These are phyloP conservation scores for Sympetrum striolatum DNA, from an alignment of 2,888 invertebrate genomes.

Conservation along the genomic window DNA sequence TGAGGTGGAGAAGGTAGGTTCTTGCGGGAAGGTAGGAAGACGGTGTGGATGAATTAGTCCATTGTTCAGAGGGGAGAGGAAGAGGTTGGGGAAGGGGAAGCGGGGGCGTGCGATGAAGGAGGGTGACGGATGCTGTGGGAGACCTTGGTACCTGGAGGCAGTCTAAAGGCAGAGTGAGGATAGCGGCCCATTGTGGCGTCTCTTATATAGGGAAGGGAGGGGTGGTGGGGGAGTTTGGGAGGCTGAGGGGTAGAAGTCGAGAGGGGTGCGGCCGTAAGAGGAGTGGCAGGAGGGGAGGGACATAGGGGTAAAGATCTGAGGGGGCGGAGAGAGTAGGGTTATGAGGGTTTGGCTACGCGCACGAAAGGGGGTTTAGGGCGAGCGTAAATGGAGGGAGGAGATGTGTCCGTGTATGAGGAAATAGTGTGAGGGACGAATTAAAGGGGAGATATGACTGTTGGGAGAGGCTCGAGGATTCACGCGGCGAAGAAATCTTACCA, in stretches of 20 bases:
- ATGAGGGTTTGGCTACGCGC: conserved; percentile 12
- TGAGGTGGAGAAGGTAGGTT: neutral
- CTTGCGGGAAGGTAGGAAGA: neutral
- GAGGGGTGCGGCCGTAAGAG: neutral
- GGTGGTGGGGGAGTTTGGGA: neutral
- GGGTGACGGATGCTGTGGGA: conserved; percentile 2
- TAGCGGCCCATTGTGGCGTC: conserved; percentile 28
- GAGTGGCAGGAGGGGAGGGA: neutral
- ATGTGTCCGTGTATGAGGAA: neutral
- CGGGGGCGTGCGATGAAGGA: neutral
- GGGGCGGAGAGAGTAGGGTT: neutral
- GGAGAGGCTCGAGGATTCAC: neutral
- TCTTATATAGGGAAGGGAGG: conserved; percentile 35
- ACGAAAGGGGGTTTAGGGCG: neutral
- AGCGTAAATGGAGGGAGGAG: neutral
- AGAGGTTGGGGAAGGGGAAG: neutral
- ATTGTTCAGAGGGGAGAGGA: neutral
- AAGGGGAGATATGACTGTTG: neutral
- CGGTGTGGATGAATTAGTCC: neutral
- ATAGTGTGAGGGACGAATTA: neutral
- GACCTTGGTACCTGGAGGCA: conserved; percentile 18
- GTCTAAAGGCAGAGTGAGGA: conserved; percentile 34
- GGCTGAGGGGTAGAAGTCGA: neutral
- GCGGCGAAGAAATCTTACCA: neutral
- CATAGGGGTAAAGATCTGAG: conserved; percentile 21